These are phyloP conservation scores for Prunella himalayana DNA, from an alignment of 2,113 vertebrate genomes.

Conservation along the genomic window DNA sequence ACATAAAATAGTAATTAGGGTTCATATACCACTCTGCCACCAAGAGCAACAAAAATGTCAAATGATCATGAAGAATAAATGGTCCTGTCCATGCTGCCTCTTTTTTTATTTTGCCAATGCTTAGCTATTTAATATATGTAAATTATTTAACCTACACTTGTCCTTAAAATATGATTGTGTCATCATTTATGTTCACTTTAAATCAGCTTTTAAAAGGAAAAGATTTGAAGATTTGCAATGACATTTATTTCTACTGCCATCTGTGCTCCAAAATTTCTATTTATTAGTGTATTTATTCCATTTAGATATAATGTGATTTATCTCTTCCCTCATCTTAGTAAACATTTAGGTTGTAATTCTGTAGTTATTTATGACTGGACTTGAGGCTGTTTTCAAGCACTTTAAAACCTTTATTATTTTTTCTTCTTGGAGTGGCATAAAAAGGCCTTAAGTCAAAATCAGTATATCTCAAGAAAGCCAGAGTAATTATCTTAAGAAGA, in stretches of 20 bases:
- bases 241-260: not conserved
- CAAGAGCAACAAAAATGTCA: conserved; percentile 23
- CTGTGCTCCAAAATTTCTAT: not conserved
- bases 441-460: conserved; percentile 35
- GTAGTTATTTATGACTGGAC: conserved; percentile 5
- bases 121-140: not conserved
- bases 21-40: not conserved
- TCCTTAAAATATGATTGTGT: not conserved
- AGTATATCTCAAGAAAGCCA: not conserved
- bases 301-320: conserved; percentile 4
- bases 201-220: not conserved
- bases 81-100: not conserved
- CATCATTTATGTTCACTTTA: not conserved
- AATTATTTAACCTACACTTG: conserved; percentile 4
- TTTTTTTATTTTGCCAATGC: not conserved
- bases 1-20: conserved; percentile 60
- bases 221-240: not conserved
- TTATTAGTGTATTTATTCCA: conserved; percentile 36
- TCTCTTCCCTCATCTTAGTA: not conserved
- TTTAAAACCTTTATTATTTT: not conserved
- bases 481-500: conserved; percentile 17
- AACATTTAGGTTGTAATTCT: conserved; percentile 2
- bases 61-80: not conserved
- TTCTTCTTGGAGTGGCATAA: conserved; percentile 2
- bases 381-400: conserved; percentile 32